phyloP scores from a whole-genome alignment of 2,113 vertebrate genomes.

The Corvus cornix region DNA sequence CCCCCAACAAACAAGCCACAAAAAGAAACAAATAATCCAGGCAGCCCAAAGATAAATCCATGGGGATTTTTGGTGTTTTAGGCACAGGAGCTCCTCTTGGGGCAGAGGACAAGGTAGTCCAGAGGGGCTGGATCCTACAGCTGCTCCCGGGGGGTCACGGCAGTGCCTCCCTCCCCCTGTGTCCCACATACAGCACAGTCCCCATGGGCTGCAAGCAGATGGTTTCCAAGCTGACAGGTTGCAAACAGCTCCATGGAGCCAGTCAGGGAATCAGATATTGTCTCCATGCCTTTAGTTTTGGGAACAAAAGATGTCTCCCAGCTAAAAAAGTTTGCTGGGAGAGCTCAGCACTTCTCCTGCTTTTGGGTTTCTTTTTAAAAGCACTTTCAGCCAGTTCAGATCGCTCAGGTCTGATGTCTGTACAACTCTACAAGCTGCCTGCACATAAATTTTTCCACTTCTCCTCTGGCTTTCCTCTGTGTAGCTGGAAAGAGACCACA shows the following conservation, averaged over 20 bases:
- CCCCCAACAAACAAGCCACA: background rate
- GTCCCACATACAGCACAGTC: background rate
- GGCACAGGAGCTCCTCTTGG: background rate
- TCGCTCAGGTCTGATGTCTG: rapidly evolving
- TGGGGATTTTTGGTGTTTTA: background rate
- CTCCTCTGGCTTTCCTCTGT: background rate
- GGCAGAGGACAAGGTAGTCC: background rate
- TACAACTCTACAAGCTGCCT: background rate
- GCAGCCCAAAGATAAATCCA: background rate
- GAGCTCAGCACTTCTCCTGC: background rate
- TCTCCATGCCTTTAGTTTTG: background rate
- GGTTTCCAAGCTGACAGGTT: slow-evolving; percentile 55
- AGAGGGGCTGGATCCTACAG: background rate
- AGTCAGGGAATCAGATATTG: background rate
- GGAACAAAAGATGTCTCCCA: background rate
- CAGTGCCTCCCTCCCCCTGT: background rate
- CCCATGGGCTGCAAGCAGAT: background rate
- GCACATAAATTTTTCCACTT: background rate
- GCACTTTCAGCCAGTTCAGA: background rate
- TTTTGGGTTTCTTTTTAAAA: background rate
- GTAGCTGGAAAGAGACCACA: background rate
- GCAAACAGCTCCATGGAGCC: background rate
- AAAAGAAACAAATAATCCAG: background rate
- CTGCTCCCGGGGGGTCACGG: rapidly evolving
- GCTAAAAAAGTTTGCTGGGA: background rate